A percentile compares a stretch with the other conserved stretches of the same genome.
These are phyloP conservation scores for Vanessa tameamea DNA, from an alignment of 1,140 invertebrate species.

Conservation along the genomic window DNA sequence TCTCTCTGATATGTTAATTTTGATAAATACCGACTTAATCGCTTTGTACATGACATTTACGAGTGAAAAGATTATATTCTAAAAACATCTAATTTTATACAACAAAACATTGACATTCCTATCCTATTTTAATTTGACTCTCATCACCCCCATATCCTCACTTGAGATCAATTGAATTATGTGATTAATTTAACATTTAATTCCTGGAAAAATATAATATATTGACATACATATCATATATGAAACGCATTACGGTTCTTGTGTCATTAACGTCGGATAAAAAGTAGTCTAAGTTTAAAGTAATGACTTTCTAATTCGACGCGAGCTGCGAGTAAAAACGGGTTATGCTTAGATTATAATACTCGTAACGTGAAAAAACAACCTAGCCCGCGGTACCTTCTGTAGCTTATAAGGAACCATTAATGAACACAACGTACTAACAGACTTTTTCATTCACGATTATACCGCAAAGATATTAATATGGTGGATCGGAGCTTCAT, in stretches of 20 bases:
- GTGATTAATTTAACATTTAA: too few relatives aligned
- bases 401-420: slow-evolving; percentile 16
- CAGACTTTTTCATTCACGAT: slow-evolving; percentile 26
- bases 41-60: too few relatives aligned
- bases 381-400: background rate
- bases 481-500: background rate
- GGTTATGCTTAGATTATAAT: slow-evolving; percentile 2
- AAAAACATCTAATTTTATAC: too few relatives aligned
- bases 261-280: background rate
- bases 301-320: slow-evolving; percentile 2
- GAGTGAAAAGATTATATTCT: too few relatives aligned
- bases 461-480: slow-evolving; percentile 22
- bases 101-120: too few relatives aligned
- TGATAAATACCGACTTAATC: too few relatives aligned
- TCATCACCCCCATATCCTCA: too few relatives aligned
- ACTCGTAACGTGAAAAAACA: background rate
- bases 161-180: too few relatives aligned
- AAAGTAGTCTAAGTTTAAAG: background rate
- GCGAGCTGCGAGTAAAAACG: background rate
- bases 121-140: too few relatives aligned
- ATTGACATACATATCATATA: too few relatives aligned
- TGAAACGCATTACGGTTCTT: background rate
- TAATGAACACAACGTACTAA: slow-evolving; percentile 26
- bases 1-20: too few relatives aligned
- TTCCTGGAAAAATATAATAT: too few relatives aligned